These are phyloP conservation scores for Colistium nudipinnis DNA, from an alignment of 2,113 vertebrate genomes.

Conservation along the genomic window DNA sequence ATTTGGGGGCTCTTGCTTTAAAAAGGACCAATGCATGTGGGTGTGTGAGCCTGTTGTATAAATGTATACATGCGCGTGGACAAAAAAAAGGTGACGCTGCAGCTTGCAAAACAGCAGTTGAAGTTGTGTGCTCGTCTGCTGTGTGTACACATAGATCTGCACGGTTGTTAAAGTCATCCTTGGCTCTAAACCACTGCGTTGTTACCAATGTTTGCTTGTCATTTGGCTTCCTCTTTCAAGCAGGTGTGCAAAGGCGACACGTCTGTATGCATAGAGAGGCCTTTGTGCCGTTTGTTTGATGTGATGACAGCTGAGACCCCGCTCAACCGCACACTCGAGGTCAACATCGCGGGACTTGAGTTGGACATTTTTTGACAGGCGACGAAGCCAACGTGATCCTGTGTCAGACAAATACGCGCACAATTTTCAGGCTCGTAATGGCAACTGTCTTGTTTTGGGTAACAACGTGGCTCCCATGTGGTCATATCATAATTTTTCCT, in stretches of 20 bases:
- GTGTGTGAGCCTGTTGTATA: no score
- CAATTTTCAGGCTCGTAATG: no score
- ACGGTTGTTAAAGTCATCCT: neutral
- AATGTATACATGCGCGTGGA: no score
- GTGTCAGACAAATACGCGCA: no score
- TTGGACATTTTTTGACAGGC: neutral
- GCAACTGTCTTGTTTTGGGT: no score
- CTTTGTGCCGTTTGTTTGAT: slow-evolving; percentile 30
- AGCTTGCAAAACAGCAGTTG: neutral
- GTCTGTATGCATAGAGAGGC: slow-evolving; percentile 5
- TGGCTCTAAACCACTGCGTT: neutral
- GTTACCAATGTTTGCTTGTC: slow-evolving; percentile 30
- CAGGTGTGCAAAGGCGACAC: slow-evolving; percentile 17
- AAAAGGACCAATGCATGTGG: no score
- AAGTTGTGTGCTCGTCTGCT: neutral
- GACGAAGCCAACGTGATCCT: no score
- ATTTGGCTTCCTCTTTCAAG: slow-evolving; percentile 28
- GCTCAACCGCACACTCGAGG: neutral
- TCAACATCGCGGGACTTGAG: neutral
- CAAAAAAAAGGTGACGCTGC: neutral
- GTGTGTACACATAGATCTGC: neutral
- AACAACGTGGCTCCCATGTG: neutral
- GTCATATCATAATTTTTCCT: neutral
- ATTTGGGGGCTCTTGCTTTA: no score
- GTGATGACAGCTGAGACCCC: slow-evolving; percentile 30